These are phyloP conservation scores for Sporophila hypoxantha DNA, from an alignment of 2,113 vertebrate genomes.

Conservation along the genomic window DNA sequence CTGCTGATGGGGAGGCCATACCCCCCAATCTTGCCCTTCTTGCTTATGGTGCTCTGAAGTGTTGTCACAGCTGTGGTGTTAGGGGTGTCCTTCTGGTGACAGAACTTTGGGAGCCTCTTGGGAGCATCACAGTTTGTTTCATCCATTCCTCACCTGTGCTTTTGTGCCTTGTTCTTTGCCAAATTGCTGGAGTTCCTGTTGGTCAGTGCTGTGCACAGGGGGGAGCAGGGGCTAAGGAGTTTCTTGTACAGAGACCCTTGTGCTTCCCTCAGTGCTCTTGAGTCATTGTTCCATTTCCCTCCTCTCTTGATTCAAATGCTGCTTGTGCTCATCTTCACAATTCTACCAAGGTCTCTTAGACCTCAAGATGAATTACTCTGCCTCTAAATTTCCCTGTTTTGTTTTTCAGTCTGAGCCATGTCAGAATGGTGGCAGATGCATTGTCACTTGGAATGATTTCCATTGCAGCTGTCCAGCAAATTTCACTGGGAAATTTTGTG, in stretches of 20 bases:
- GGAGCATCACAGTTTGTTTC: neutral
- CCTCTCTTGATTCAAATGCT: neutral
- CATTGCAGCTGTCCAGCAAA: slow-evolving; percentile 79
- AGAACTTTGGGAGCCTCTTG: neutral
- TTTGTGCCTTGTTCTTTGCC: neutral
- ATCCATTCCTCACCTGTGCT: neutral
- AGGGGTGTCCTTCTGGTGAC: neutral
- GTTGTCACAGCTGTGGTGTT: neutral
- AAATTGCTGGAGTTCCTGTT: neutral
- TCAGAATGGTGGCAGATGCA: slow-evolving; percentile 81
- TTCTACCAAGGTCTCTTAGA: neutral
- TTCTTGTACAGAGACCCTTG: neutral
- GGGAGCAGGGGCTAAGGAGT: neutral
- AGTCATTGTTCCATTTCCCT: neutral
- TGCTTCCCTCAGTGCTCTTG: neutral
- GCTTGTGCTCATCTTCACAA: neutral
- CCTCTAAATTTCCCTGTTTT: neutral
- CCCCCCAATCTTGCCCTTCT: neutral
- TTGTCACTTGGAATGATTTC: slow-evolving; percentile 93
- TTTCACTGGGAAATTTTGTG: slow-evolving; percentile 82
- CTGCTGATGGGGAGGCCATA: neutral
- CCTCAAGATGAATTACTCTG: neutral
- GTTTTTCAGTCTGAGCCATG: slow-evolving; percentile 79
- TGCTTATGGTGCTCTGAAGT: neutral
- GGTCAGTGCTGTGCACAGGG: neutral